Percentiles rank a stretch among this genome's conserved stretches.
Conservation (phyloP, 2,797 vertebrate species). For the Coregonus ussuriensis region DNA sequence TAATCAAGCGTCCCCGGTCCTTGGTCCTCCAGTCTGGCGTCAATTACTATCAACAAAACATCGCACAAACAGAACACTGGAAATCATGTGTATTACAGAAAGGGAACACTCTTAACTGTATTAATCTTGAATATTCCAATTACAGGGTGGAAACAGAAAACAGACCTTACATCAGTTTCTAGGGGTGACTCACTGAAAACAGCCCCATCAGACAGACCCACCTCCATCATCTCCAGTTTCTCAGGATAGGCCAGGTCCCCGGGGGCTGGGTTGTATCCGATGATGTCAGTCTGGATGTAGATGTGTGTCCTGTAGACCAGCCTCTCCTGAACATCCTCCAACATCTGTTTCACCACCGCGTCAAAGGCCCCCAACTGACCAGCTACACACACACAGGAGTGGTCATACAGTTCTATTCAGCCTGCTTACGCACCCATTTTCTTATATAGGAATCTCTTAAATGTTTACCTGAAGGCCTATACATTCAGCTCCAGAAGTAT, state of each 20-base stretch:
- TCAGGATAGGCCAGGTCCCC: slow-evolving; percentile 97
- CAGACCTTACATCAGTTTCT: neutral
- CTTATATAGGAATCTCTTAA: too few species aligned
- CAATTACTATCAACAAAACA: neutral
- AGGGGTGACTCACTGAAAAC: neutral
- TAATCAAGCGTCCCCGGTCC: neutral
- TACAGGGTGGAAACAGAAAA: too few species aligned
- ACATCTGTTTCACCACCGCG: slow-evolving; percentile 92
- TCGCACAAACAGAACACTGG: neutral
- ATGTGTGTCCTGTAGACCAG: slow-evolving; percentile 96
- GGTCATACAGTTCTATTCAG: too few species aligned
- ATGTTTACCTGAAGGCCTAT: too few species aligned
- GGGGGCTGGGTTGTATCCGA: slow-evolving; percentile 91
- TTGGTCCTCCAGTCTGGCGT: neutral
- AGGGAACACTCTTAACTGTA: too few species aligned
- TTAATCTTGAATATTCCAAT: too few species aligned
- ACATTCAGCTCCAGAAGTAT: too few species aligned
- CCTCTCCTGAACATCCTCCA: slow-evolving; percentile 97
- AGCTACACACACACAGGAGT: slow-evolving; percentile 64
- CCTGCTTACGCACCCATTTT: too few species aligned
- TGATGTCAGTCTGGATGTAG: slow-evolving; percentile 97
- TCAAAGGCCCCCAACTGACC: slow-evolving; percentile 91
- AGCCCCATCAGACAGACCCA: slow-evolving; percentile 39
- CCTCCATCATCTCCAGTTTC: slow-evolving; percentile 99
- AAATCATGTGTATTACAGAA: neutral